Percentiles rank a stretch among this genome's conserved stretches.
These are phyloP conservation scores for Pammene fasciana DNA, from an alignment of 2,888 invertebrate genomes.

Conservation along the genomic window DNA sequence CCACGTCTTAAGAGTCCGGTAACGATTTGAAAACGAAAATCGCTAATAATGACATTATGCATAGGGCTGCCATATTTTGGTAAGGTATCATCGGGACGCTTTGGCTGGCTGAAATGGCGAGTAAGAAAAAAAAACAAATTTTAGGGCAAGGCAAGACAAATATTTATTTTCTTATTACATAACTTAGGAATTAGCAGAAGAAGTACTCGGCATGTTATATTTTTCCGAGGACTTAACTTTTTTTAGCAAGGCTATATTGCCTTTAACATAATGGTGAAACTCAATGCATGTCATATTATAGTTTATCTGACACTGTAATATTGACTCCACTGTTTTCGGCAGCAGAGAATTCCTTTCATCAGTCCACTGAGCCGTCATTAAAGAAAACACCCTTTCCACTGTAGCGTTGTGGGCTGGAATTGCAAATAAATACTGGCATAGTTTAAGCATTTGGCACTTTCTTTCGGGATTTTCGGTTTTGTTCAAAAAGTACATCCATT, in stretches of 20 bases:
- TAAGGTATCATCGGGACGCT: conserved; percentile 8
- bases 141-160: conserved; percentile 19
- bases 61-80: conserved; percentile 21
- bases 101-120: conserved; percentile 9
- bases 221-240: conserved; percentile 24
- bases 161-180: conserved; percentile 22
- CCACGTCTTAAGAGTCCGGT: no score
- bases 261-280: conserved; percentile 36
- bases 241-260: conserved; percentile 28
- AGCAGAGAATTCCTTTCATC: conserved; percentile 44
- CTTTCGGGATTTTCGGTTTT: conserved; percentile 16
- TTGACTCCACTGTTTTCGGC: conserved; percentile 43
- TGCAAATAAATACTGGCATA: conserved; percentile 47
- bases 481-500: conserved; percentile 24
- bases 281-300: conserved; percentile 31
- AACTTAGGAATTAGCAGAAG: conserved; percentile 23
- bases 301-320: conserved; percentile 41
- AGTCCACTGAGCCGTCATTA: conserved; percentile 46
- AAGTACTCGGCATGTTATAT: conserved; percentile 24
- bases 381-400: conserved; percentile 45
- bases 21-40: no score
- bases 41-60: no score
- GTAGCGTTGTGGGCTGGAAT: conserved; percentile 45
- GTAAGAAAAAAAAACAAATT: conserved; percentile 16
- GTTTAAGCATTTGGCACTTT: conserved; percentile 43